Evolutionary conservation across 2,888 invertebrate species (phyloP).

Genomic region (Brassicogethes aeneus): DNA sequence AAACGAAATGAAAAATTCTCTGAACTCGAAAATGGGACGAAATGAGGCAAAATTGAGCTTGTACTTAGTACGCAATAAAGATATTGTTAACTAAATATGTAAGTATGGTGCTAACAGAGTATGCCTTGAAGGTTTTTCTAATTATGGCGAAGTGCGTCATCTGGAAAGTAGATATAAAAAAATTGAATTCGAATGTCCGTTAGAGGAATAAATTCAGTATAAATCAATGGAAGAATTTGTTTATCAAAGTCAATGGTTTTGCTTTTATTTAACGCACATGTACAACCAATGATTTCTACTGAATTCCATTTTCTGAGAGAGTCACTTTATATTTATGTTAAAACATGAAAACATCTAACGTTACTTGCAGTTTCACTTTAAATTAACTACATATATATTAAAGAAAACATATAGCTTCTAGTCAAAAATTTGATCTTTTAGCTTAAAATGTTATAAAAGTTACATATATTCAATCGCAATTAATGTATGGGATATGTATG

Average conservation of each 20-base stretch:
- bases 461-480: slow-evolving; percentile 41
- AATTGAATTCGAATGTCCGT: slow-evolving; percentile 3
- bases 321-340: slow-evolving; percentile 34
- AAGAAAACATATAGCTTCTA: slow-evolving; percentile 31
- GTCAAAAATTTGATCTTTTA: slow-evolving; percentile 37
- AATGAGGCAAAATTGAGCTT: slow-evolving; percentile 26
- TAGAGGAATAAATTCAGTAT: slow-evolving; percentile 3
- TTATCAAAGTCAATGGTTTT: slow-evolving; percentile 5
- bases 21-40: slow-evolving; percentile 22
- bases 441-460: slow-evolving; percentile 41
- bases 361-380: slow-evolving; percentile 36
- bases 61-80: slow-evolving; percentile 29
- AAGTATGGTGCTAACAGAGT: slow-evolving; percentile 41
- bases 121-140: slow-evolving; percentile 34
- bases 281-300: slow-evolving; percentile 12
- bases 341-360: slow-evolving; percentile 21
- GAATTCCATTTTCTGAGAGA: slow-evolving; percentile 14
- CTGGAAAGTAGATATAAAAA: slow-evolving; percentile 16
- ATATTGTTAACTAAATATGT: slow-evolving; percentile 40
- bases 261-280: slow-evolving; percentile 24
- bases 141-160: slow-evolving; percentile 19
- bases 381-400: slow-evolving; percentile 29
- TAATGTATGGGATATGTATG: slow-evolving; percentile 47
- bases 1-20: slow-evolving; percentile 7
- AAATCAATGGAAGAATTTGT: slow-evolving; percentile 10